These are phyloP conservation scores for Cheilosia vulpina DNA, from an alignment of 2,888 invertebrate genomes.

Conservation along the genomic window DNA sequence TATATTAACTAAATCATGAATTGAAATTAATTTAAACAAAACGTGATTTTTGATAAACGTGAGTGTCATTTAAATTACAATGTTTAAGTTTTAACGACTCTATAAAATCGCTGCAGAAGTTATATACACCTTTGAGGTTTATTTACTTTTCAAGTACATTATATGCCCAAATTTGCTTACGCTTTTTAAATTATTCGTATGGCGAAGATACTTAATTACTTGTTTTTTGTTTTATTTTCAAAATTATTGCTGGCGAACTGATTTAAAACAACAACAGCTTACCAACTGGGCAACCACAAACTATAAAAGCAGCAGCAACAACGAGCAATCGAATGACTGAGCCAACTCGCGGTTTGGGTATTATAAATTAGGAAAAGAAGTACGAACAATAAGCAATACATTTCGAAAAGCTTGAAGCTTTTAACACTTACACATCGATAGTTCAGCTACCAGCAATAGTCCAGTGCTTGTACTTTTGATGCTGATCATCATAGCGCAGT, in stretches of 20 bases:
- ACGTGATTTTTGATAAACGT: constrained; percentile 53
- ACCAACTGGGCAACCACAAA: constrained; percentile 12
- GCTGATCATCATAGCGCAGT: constrained; percentile 19
- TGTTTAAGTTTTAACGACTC: constrained; percentile 42
- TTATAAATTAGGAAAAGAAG: constrained; percentile 49
- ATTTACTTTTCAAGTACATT: constrained; percentile 17
- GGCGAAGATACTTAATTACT: neutral
- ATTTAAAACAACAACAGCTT: constrained; percentile 38
- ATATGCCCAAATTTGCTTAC: constrained; percentile 13
- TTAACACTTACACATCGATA: constrained; percentile 30
- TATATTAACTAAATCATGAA: constrained; percentile 45
- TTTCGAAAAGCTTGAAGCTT: constrained; percentile 60
- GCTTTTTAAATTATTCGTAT: constrained; percentile 20
- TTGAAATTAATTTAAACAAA: constrained; percentile 35
- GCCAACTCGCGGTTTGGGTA: constrained; percentile 41
- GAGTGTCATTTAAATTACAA: constrained; percentile 55
- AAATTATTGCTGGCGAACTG: neutral
- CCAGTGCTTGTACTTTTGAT: constrained; percentile 6
- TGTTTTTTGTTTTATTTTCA: constrained; percentile 22
- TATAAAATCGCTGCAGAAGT: constrained; percentile 3
- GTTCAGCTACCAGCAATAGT: neutral
- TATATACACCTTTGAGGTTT: neutral
- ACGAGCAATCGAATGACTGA: constrained; percentile 53
- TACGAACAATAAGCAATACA: constrained; percentile 26
- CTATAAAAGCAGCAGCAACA: constrained; percentile 30